Percentiles rank a stretch among this genome's conserved stretches.
Evolutionary conservation across 1,140 invertebrate genomes (phyloP).

Genomic region (Bombus sibiricus): DNA sequence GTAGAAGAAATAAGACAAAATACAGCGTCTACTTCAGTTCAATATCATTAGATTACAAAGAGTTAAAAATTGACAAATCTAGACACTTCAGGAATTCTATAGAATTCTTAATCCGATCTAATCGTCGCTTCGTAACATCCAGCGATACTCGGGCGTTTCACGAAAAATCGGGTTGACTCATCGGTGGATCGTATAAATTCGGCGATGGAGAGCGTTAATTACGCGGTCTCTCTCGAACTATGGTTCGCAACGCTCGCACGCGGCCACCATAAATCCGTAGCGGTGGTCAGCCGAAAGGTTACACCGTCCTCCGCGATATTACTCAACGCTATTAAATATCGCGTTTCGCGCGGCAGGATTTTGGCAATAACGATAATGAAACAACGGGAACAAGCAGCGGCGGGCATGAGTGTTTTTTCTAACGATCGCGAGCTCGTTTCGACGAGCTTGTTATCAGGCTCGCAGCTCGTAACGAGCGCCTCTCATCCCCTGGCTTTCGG

Average conservation of each 20-base stretch:
- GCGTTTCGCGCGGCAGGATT: constrained; percentile 34
- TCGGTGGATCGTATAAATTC: neutral
- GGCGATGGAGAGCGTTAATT: constrained; percentile 22
- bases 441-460: constrained; percentile 45
- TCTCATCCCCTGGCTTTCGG: neutral
- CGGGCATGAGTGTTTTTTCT: constrained; percentile 22
- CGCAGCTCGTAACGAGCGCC: constrained; percentile 11
- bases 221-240: constrained; percentile 31
- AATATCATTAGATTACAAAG: no score
- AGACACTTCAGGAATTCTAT: no score
- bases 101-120: neutral
- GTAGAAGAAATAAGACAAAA: no score
- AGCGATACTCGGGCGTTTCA: neutral
- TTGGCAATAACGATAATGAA: constrained; percentile 55
- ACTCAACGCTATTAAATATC: constrained; percentile 47
- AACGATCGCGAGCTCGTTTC: constrained; percentile 44
- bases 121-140: neutral
- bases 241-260: constrained; percentile 30
- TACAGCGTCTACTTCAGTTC: no score
- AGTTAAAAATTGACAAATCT: no score
- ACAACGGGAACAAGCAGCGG: constrained; percentile 13
- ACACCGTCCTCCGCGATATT: constrained; percentile 32
- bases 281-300: constrained; percentile 21
- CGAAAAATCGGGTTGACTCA: neutral
- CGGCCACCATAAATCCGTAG: constrained; percentile 32